Evolutionary conservation across 2,888 invertebrate species (phyloP).

Genomic region (Rhagophthalmus giganteus): DNA sequence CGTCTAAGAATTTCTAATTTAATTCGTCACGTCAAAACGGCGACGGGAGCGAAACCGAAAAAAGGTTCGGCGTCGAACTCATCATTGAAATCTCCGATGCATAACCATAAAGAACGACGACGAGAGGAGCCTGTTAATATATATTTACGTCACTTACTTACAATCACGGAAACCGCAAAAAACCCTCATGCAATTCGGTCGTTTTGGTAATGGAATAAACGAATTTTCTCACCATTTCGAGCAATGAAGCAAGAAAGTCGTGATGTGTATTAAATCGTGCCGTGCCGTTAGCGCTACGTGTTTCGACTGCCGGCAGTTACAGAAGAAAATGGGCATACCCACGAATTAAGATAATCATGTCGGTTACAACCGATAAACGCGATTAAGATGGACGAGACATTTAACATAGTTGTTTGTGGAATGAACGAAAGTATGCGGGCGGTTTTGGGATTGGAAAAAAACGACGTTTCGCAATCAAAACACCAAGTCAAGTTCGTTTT

Average conservation of each 20-base stretch:
- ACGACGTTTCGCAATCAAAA: too few relatives aligned
- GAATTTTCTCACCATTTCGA: constrained; percentile 20
- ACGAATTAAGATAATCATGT: too few relatives aligned
- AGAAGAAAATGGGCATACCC: too few relatives aligned
- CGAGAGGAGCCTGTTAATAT: constrained; percentile 1
- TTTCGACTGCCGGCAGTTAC: constrained; percentile 10
- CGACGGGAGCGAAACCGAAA: too few relatives aligned
- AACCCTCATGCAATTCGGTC: constrained; percentile 13
- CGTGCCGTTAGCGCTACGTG: constrained; percentile 20
- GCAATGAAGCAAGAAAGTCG: constrained; percentile 19
- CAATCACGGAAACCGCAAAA: neutral
- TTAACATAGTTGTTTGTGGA: too few relatives aligned
- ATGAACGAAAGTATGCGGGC: too few relatives aligned
- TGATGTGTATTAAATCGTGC: constrained; percentile 4
- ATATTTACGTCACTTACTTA: constrained; percentile 1
- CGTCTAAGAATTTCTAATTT: too few relatives aligned
- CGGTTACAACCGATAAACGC: too few relatives aligned
- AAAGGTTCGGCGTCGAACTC: neutral
- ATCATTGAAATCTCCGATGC: neutral
- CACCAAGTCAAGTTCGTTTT: neutral
- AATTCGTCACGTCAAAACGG: too few relatives aligned
- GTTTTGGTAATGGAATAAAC: constrained; percentile 13
- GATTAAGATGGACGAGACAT: too few relatives aligned
- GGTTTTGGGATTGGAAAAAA: too few relatives aligned
- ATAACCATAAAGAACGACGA: neutral